Conservation (phyloP, 2,797 vertebrate species). For the Galago senegalensis region DNA sequence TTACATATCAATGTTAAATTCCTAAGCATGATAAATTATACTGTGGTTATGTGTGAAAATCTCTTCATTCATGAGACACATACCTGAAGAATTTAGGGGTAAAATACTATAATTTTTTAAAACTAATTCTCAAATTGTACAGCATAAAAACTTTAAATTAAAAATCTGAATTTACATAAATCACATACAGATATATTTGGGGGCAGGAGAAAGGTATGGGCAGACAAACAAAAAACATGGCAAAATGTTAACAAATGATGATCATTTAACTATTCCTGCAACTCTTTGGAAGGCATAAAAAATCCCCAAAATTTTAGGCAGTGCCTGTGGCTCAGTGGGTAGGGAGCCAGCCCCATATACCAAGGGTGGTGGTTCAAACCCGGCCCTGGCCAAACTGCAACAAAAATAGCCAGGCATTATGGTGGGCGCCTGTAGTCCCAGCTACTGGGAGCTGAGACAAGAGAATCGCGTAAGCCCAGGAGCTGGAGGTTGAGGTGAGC, state of each 20-base stretch:
- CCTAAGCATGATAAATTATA: not conserved
- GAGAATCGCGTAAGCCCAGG: no score
- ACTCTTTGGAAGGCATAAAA: slow-evolving; percentile 21
- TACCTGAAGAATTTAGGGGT: not conserved
- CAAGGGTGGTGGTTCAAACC: no score
- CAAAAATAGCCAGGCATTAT: no score
- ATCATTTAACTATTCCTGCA: not conserved
- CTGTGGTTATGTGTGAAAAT: not conserved
- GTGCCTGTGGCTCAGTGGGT: no score
- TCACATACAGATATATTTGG: not conserved
- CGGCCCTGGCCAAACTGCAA: no score
- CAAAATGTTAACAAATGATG: not conserved
- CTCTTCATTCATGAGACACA: not conserved
- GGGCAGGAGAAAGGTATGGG: not conserved
- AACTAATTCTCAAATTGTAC: not conserved
- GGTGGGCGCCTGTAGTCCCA: no score
- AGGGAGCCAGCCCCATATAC: no score
- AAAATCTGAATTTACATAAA: not conserved
- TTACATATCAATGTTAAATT: not conserved
- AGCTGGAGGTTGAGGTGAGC: no score
- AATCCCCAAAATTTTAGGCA: no score
- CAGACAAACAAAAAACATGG: not conserved
- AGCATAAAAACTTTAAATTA: not conserved
- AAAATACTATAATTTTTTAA: not conserved
- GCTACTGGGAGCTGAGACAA: no score